Base-by-base conservation (phyloP, 2,888 invertebrate species). In the Athalia cordata region DNA sequence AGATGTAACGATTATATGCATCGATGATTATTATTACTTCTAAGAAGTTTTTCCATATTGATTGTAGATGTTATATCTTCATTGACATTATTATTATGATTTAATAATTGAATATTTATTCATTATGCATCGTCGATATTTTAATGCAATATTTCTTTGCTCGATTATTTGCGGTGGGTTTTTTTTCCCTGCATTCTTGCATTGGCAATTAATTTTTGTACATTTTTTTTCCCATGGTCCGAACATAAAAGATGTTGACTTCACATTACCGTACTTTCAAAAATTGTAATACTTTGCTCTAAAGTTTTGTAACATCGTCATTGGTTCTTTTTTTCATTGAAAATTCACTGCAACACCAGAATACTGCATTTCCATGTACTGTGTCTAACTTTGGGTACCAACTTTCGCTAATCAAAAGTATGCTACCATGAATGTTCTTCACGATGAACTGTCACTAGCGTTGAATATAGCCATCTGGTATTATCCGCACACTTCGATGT, bases 11-110 rank as follows among this genome's bases (percentile, higher is more conserved):
- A 57, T 68, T 62, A 13, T 77, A 61, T 77, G 4, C 62, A 79
- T 47, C 80, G 78, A 81, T 83, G 83, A 81, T 83, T 84, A 81
- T 79, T 79, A 67, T 78, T 83, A 79, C 61, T 79, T 78, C 66
- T 59, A 68, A 79, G 70, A 70, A 74, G 49, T 68, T 78, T 75
- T 29, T 78, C 7, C 68, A 81, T 47, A 67, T 66, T 77, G 55
- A 66, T 64, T 66, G 61, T 76, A 70, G 64, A 59, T 75, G 77
- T 75, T 78, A 80, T 62, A 78, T 68, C 77, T 78, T 76, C 59
- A 62, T 59, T 72, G 13, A 67, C 49, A 77, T 76, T 70, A 74
- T 29, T 29, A 29, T 29, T 29, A 29, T 29, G 29, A 29, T 65
- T 55, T 43, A 62, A 66, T 45, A 57, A 62, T 66, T 67, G 15